Percentiles rank a stretch among this genome's conserved stretches.
These are phyloP conservation scores for Drosophila insularis DNA, from an alignment of 1,140 invertebrate genomes.

Conservation along the genomic window DNA sequence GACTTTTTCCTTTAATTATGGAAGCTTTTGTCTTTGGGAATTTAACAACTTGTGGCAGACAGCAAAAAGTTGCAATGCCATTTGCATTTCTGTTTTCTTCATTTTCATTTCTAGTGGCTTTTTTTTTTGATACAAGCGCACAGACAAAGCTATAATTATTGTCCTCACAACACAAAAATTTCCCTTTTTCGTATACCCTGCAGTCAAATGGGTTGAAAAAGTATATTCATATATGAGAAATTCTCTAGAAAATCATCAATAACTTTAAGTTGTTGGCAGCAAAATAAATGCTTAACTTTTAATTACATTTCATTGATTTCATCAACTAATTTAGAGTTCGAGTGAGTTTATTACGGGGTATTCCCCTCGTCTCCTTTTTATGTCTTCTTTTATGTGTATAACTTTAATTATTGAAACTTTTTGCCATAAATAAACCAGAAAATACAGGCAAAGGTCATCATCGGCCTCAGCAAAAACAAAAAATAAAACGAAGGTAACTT, in stretches of 20 bases:
- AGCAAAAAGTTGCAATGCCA: conserved; percentile 1
- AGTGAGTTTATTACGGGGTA: not conserved
- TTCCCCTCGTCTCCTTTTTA: not conserved
- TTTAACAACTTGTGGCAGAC: not conserved
- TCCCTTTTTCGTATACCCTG: not conserved
- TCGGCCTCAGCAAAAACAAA: not conserved
- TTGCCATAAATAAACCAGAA: conserved; percentile 15
- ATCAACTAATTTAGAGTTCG: too few species aligned
- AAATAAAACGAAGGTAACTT: not conserved
- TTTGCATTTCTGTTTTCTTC: conserved; percentile 5
- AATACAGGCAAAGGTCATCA: conserved; percentile 2
- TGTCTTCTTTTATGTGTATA: not conserved
- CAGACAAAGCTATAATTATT: conserved; percentile 17
- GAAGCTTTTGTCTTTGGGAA: conserved; percentile 1
- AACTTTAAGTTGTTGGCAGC: too few species aligned
- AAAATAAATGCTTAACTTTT: too few species aligned
- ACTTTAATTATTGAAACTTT: conserved; percentile 15
- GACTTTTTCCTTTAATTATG: conserved; percentile 5
- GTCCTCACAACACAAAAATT: not conserved
- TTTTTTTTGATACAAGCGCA: conserved; percentile 6
- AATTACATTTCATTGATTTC: too few species aligned
- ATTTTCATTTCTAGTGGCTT: not conserved
- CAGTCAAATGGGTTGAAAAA: not conserved
- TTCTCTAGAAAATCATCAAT: too few species aligned
- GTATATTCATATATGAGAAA: too few species aligned